A percentile compares a stretch with the other conserved stretches of the same genome.
phyloP scores from a whole-genome alignment of 2,797 vertebrate genomes.

The Typhlichthys eigenmanni region DNA sequence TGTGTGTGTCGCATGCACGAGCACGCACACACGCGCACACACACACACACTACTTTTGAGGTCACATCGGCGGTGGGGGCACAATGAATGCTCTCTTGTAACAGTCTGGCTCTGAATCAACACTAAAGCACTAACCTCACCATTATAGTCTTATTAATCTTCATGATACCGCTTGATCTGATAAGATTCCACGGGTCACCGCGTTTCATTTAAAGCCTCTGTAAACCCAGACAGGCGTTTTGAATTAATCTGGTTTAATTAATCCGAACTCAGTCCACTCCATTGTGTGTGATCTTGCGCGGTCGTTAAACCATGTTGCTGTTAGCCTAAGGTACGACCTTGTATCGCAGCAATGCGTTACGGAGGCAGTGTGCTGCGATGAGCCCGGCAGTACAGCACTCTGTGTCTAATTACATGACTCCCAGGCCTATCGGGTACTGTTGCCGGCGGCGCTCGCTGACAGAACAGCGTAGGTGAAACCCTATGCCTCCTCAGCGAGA shows the following conservation, averaged over 20 bases:
- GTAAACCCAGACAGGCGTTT: too few relatives aligned
- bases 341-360: not conserved
- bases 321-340: too few relatives aligned
- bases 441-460: conserved; percentile 36
- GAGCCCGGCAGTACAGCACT: conserved; percentile 5
- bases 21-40: not conserved
- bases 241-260: too few relatives aligned
- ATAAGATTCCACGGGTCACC: too few relatives aligned
- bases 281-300: too few relatives aligned
- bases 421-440: conserved; percentile 8
- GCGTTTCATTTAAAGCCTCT: too few relatives aligned
- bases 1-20: not conserved
- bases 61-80: conserved; percentile 4
- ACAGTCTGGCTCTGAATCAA: too few relatives aligned
- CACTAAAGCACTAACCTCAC: too few relatives aligned
- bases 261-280: too few relatives aligned
- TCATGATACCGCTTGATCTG: too few relatives aligned
- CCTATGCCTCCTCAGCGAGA: conserved; percentile 24
- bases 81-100: conserved; percentile 16
- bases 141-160: too few relatives aligned
- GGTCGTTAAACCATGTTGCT: too few relatives aligned
- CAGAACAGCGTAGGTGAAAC: conserved; percentile 35
- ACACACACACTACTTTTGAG: not conserved
- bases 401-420: not conserved
- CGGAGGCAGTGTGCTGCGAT: not conserved